Base-by-base conservation (phyloP, 2,113 vertebrate genomes). In the Eulemur rufifrons region DNA sequence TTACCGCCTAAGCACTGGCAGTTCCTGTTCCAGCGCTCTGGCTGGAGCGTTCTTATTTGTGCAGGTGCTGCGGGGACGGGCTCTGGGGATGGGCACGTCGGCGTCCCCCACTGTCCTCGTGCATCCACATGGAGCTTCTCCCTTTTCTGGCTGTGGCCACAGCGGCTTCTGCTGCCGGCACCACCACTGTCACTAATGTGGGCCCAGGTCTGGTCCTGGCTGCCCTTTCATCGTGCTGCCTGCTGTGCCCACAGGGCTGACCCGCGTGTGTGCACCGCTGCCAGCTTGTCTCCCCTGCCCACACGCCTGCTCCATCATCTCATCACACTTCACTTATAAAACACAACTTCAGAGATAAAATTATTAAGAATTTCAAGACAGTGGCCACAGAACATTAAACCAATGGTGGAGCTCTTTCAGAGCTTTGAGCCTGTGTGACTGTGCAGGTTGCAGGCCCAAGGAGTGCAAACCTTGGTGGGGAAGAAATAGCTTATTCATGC, bases 321-420 rank as follows among this genome's bases (percentile, higher is more conserved):
- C 64, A 85, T 69, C 77, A 32, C 77, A 29, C 59, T 54, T 54
- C 52, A 54, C 52, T 18, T 54, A 54, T 17, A 54, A 54, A 54
- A 54, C 52, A 54, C 25, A 68, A 32, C 59, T 37, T 93, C 39
- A 56, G 88, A 59, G 27, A 74, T 56, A 45, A 78, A 54, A 32
- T 77, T 66, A 64, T 63, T 54, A 54, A 54, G 20, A 80, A 61
- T 92, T 92, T 80, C 13, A 71, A 68, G 52, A 73, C 52, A 77
- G 47, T 23, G 34, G 21, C 39, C 63, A 93, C 8, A 56, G 73
- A 61, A 29, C 76, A 56, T 73, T 68, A 34, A 78, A 52, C 37
- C 29, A 14, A 87, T 63, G 21, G 20, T 27, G 13, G 21, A 3
- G n/a, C 32, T 32, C 56, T 37, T 52, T 56, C 66, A 27, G 80